Conservation (phyloP, 2,113 vertebrate genomes). For the Labrus mixtus region DNA sequence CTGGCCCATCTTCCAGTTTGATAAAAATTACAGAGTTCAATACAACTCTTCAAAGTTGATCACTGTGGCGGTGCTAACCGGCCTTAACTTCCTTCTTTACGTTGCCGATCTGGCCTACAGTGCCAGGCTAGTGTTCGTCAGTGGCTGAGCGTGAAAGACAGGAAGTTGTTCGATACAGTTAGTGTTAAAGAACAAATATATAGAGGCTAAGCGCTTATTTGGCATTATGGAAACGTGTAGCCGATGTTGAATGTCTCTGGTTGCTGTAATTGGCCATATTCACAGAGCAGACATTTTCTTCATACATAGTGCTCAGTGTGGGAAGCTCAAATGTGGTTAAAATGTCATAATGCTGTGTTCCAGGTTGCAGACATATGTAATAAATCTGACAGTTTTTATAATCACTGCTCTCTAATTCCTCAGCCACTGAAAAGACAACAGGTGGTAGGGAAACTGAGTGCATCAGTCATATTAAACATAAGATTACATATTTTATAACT, state of each 20-base stretch:
- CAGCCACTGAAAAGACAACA: background rate
- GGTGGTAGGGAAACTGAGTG: too few relatives aligned
- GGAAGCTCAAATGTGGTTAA: background rate
- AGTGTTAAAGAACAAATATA: background rate
- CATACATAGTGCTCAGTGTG: too few relatives aligned
- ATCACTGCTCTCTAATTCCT: background rate
- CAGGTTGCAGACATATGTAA: background rate
- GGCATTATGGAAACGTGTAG: background rate
- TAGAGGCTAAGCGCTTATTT: background rate
- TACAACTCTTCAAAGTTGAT: conserved; percentile 11
- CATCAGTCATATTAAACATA: too few relatives aligned
- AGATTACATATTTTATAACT: too few relatives aligned
- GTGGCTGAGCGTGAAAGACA: conserved; percentile 49
- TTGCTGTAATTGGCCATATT: background rate
- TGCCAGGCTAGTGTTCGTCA: conserved; percentile 85
- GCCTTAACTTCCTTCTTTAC: conserved; percentile 88
- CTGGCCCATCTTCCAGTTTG: conserved; percentile 89
- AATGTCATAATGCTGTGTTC: background rate
- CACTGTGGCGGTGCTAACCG: conserved; percentile 82
- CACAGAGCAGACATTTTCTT: background rate
- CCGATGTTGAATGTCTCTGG: background rate
- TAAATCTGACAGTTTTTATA: too few relatives aligned
- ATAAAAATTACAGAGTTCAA: accelerated
- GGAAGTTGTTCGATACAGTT: background rate
- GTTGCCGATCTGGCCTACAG: conserved; percentile 86